These are phyloP conservation scores for Leucophenga montana DNA, from an alignment of 2,888 invertebrate genomes.

Conservation along the genomic window DNA sequence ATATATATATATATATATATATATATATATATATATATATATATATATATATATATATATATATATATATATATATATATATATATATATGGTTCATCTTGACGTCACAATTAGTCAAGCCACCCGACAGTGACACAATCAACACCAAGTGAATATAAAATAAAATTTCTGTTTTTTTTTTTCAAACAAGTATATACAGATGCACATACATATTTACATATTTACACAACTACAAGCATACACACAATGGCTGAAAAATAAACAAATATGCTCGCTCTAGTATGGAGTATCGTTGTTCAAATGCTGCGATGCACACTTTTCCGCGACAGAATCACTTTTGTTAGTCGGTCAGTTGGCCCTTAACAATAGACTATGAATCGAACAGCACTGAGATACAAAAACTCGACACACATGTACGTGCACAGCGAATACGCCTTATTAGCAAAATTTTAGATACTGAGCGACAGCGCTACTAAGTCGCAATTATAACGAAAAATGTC, in stretches of 20 bases:
- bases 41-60: no score
- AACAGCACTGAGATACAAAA: not conserved
- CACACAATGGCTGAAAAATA: not conserved
- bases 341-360: not conserved
- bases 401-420: not conserved
- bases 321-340: not conserved
- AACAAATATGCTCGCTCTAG: not conserved
- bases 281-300: not conserved
- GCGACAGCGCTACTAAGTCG: slow-evolving; percentile 11
- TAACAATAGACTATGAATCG: no score
- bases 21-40: no score
- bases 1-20: no score
- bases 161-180: not conserved
- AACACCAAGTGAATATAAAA: not conserved
- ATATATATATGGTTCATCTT: no score
- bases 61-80: no score
- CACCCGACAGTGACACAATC: no score
- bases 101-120: no score
- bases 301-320: slow-evolving; percentile 1
- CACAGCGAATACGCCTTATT: slow-evolving; percentile 4
- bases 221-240: not conserved
- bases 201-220: not conserved
- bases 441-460: slow-evolving; percentile 4
- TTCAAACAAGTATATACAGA: not conserved
- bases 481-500: slow-evolving; percentile 11